Conservation (phyloP, 2,797 vertebrate species). For the Masticophis lateralis region DNA sequence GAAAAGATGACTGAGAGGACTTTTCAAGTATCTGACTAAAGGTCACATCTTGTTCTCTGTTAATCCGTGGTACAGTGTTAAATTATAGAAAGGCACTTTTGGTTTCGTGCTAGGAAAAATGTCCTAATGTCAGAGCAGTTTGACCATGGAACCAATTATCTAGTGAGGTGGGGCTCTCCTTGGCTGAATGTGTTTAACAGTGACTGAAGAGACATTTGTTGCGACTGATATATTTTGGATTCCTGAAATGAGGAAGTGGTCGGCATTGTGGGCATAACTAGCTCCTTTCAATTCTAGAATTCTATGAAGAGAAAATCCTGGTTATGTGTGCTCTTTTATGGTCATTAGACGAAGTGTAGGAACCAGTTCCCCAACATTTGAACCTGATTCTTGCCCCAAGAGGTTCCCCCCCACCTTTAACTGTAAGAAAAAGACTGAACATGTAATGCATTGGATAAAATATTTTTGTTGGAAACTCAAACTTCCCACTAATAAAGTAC, state of each 20-base stretch:
- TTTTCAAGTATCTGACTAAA: neutral
- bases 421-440: neutral
- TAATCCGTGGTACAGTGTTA: neutral
- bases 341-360: neutral
- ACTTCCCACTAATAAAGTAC: neutral
- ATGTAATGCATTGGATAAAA: neutral
- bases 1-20: neutral
- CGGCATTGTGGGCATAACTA: neutral
- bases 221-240: neutral
- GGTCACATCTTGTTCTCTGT: neutral
- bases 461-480: neutral
- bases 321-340: neutral
- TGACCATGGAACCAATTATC: neutral
- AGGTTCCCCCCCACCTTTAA: neutral
- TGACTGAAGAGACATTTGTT: neutral
- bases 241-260: neutral
- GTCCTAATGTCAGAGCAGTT: neutral
- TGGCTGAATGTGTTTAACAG: neutral
- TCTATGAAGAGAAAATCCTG: neutral
- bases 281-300: neutral
- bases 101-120: neutral
- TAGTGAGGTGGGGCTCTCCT: neutral
- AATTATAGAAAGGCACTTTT: neutral
- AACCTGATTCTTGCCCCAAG: neutral
- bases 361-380: neutral